Evolutionary conservation across 2,888 invertebrate genomes (phyloP).

Genomic region (Agriopis aurantiaria): DNA sequence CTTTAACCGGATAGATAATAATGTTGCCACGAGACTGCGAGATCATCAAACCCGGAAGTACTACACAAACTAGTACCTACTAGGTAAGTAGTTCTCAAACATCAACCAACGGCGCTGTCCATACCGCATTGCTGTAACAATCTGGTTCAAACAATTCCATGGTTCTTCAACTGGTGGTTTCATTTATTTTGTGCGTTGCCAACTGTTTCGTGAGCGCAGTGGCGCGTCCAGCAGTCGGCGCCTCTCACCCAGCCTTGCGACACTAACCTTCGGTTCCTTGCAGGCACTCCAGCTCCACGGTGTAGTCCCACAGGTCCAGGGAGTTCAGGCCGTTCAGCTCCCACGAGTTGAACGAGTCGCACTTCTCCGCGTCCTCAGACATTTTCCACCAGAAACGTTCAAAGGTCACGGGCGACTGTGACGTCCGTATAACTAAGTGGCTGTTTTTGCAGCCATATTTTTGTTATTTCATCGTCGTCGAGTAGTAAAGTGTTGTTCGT

Average conservation of each 20-base stretch:
- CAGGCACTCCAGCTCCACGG: constrained; percentile 93
- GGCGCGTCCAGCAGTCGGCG: constrained; percentile 28
- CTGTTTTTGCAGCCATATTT: constrained; percentile 66
- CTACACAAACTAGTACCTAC: not conserved
- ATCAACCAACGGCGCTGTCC: constrained; percentile 36
- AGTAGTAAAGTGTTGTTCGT: constrained; percentile 45
- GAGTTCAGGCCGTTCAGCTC: constrained; percentile 88
- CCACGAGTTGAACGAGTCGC: constrained; percentile 82
- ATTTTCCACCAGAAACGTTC: constrained; percentile 64
- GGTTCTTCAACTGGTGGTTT: constrained; percentile 51
- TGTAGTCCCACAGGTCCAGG: constrained; percentile 94
- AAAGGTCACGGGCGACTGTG: constrained; percentile 64
- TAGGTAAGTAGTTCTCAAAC: not conserved
- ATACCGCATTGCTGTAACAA: constrained; percentile 52
- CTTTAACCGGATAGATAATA: constrained; percentile 5
- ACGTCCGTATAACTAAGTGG: constrained; percentile 56
- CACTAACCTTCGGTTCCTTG: constrained; percentile 91
- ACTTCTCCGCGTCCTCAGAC: constrained; percentile 79
- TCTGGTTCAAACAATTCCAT: constrained; percentile 61
- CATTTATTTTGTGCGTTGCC: constrained; percentile 56
- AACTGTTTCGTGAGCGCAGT: constrained; percentile 52
- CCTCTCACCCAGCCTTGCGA: constrained; percentile 75
- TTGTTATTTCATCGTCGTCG: constrained; percentile 53
- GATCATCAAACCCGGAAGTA: constrained; percentile 37
- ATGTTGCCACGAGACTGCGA: constrained; percentile 15